phyloP scores from a whole-genome alignment of 2,888 invertebrate genomes.

The Heterodera filipjevi region DNA sequence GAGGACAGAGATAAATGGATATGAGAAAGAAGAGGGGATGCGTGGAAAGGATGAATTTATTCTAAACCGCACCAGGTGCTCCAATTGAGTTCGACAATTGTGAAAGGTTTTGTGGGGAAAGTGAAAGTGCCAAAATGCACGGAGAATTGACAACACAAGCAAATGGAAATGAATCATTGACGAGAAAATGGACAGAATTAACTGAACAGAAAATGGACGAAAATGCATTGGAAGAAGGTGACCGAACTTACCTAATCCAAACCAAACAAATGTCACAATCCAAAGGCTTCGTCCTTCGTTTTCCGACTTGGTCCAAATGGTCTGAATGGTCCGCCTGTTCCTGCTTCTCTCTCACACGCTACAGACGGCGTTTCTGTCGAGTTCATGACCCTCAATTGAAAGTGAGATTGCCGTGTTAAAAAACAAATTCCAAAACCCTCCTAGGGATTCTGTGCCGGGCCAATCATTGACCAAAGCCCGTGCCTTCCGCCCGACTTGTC shows the following conservation, averaged over 20 bases:
- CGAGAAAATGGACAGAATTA: slow-evolving; percentile 32
- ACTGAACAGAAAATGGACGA: not conserved
- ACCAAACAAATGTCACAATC: slow-evolving; percentile 17
- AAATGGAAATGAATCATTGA: not conserved
- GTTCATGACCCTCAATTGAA: slow-evolving; percentile 52
- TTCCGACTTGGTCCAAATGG: slow-evolving; percentile 62
- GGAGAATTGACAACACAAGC: not conserved
- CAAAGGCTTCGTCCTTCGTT: not conserved
- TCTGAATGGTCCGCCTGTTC: slow-evolving; percentile 59
- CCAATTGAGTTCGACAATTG: slow-evolving; percentile 49
- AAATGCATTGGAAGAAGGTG: not conserved
- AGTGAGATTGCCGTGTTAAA: not conserved
- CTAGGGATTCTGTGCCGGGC: slow-evolving; percentile 61
- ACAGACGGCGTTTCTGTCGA: slow-evolving; percentile 60
- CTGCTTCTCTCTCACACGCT: slow-evolving; percentile 61
- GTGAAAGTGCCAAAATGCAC: slow-evolving; percentile 11
- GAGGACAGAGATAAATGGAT: not conserved
- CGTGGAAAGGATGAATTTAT: not conserved
- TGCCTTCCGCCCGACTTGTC: slow-evolving; percentile 45
- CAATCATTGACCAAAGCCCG: slow-evolving; percentile 55
- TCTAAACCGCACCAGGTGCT: slow-evolving; percentile 36
- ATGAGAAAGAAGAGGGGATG: not conserved
- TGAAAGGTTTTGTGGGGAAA: slow-evolving; percentile 41
- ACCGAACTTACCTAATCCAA: not conserved
- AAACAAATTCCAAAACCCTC: slow-evolving; percentile 33